These are phyloP conservation scores for Campoletis sonorensis DNA, from an alignment of 1,140 invertebrate species.

Conservation along the genomic window DNA sequence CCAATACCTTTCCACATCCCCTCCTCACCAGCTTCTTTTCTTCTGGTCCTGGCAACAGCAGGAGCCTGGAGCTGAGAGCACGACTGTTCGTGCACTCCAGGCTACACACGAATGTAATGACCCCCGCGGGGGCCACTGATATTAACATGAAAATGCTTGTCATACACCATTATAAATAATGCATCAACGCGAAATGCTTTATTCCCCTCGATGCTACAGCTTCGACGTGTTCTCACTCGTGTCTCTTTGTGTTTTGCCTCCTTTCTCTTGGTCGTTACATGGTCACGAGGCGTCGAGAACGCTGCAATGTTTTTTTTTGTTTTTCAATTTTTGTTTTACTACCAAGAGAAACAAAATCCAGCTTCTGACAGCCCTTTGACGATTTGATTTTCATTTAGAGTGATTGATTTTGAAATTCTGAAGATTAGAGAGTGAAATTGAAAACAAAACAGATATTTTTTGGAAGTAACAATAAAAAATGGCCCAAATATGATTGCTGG, in stretches of 20 bases:
- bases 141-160: constrained; percentile 68
- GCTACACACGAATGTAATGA: constrained; percentile 58
- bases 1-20: neutral
- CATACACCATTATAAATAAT: constrained; percentile 68
- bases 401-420: too few species aligned
- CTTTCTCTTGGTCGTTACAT: neutral
- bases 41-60: constrained; percentile 13
- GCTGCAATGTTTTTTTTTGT: neutral
- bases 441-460: too few species aligned
- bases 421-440: too few species aligned
- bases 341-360: too few species aligned
- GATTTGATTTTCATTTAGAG: too few species aligned
- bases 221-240: neutral
- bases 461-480: too few species aligned
- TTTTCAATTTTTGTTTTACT: neutral
- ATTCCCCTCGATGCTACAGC: constrained; percentile 29
- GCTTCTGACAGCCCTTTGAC: too few species aligned
- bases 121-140: constrained; percentile 47
- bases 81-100: constrained; percentile 37
- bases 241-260: neutral
- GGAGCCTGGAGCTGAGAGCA: constrained; percentile 20
- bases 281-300: neutral
- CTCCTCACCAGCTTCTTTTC: neutral
- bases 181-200: constrained; percentile 58
- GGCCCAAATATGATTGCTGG: too few species aligned